Percentiles rank a stretch among this genome's conserved stretches.
Conservation (phyloP, 2,113 vertebrate genomes). For the Pteropus alecto region DNA sequence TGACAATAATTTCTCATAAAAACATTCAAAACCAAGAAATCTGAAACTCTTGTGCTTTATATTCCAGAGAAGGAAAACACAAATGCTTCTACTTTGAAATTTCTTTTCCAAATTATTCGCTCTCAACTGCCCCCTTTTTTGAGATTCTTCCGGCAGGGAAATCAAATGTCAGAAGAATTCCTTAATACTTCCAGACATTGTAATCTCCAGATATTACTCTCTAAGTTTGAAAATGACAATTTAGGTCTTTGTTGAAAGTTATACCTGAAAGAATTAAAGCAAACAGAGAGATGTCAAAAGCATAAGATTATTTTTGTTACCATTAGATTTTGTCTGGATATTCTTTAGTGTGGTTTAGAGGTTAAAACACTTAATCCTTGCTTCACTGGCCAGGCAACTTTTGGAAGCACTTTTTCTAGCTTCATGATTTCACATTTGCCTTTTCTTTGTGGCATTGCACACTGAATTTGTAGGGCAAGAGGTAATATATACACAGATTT, state of each 20-base stretch:
- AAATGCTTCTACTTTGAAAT: not conserved
- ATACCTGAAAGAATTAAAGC: conserved; percentile 41
- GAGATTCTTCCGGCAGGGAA: not conserved
- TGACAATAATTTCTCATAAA: conserved; percentile 29
- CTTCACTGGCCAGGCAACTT: not conserved
- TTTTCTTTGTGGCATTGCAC: not conserved
- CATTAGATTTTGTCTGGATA: not conserved
- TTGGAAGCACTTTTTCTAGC: not conserved
- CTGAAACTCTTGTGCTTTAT: conserved; percentile 12
- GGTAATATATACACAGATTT: not conserved
- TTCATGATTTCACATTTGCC: not conserved
- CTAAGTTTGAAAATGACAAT: conserved; percentile 50
- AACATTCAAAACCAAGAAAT: conserved; percentile 29
- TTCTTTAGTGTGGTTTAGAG: not conserved
- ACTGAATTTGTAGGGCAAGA: not conserved
- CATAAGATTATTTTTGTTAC: not conserved
- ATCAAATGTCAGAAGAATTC: conserved; percentile 49
- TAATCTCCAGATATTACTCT: conserved; percentile 31
- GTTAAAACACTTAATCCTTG: not conserved
- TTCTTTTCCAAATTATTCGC: not conserved
- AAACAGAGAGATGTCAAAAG: conserved; percentile 32
- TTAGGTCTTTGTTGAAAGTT: conserved; percentile 48
- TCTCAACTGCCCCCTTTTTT: not conserved
- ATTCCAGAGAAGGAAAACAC: not conserved
- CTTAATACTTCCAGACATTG: conserved; percentile 15